Base-by-base conservation (phyloP, 2,113 vertebrate species). In the Sitta europaea region DNA sequence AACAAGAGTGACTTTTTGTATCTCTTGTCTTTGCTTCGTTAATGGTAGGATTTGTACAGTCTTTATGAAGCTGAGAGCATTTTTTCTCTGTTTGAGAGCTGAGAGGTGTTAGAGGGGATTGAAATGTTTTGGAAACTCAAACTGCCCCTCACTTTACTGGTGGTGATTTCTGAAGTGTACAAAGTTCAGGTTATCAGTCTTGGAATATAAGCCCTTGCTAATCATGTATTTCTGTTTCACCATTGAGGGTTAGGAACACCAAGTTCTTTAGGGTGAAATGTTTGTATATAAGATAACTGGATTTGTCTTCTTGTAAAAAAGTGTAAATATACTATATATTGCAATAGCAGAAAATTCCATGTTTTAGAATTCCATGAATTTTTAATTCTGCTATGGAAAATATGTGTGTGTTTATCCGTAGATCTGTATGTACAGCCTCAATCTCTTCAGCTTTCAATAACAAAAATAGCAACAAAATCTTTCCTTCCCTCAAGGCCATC, bases 401-500 rank as follows among this genome's bases (percentile, higher is more conserved):
- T 38, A 4, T 7, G 15, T 25, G 17, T 54, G 15, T 77, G 21
- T 68, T 6, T 87, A 16, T 40, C 19, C 43, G 20, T 27, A 38
- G 36, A 18, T 43, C 20, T 59, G 21, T 27, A 20, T 27, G 33
- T n/a, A 58, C 86, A 65, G 59, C 63, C 75, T 93, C 79, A 36
- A 23, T 86, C 93, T 79, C 75, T 77, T 88, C 70, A 83, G 92
- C 75, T 94, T 88, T 80, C 0, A 0, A 40, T 86, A 48, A 55
- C 86, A 88, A 92, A 95, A 96, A 92, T 94, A 95, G 93, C 86
- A 92, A 73, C 73, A 59, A 71, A 96, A 73, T 77, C 88, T 86
- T 84, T 67, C 67, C 72, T 77, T 76, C 71, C 90, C 94, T 86
- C 51, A 31, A 92, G 85, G 74, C 87, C n/a, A 84, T 71, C 87